Evolutionary conservation across 2,797 vertebrate genomes (phyloP).

Genomic region (Arctocebus calabarensis): DNA sequence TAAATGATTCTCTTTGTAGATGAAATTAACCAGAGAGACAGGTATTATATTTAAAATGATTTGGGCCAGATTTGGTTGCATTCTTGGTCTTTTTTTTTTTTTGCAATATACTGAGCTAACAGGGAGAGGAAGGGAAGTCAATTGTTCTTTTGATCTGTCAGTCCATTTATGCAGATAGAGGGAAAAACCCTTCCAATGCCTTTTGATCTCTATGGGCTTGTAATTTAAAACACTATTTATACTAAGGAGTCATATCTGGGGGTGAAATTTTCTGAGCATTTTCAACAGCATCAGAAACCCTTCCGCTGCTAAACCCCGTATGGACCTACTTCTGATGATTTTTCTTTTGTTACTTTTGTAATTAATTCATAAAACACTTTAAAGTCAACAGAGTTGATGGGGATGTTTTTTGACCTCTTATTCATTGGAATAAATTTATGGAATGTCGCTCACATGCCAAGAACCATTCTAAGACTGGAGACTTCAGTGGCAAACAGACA

Average conservation of each 20-base stretch:
- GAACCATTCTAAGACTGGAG: not conserved
- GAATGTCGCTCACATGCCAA: not conserved
- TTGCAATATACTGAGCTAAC: not conserved
- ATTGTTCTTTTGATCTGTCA: not conserved
- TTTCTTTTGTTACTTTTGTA: constrained; percentile 32
- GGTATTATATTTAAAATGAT: not conserved
- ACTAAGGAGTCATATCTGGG: not conserved
- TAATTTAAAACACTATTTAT: not conserved
- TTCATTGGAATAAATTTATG: not conserved
- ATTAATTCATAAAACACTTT: not conserved
- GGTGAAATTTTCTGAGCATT: not conserved
- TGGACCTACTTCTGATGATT: not conserved
- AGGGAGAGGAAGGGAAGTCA: not conserved
- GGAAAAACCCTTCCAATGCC: not conserved
- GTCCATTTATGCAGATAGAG: not conserved
- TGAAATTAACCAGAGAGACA: not conserved
- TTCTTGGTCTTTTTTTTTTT: not conserved
- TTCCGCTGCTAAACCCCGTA: not conserved
- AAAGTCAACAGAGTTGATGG: not conserved
- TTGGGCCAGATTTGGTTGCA: not conserved
- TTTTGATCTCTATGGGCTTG: not conserved
- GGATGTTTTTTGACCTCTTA: not conserved
- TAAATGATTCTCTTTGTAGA: not conserved
- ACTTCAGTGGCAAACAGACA: not conserved
- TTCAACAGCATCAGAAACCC: not conserved